These are phyloP conservation scores for Ichneumon xanthorius DNA, from an alignment of 2,888 invertebrate genomes.

Conservation along the genomic window DNA sequence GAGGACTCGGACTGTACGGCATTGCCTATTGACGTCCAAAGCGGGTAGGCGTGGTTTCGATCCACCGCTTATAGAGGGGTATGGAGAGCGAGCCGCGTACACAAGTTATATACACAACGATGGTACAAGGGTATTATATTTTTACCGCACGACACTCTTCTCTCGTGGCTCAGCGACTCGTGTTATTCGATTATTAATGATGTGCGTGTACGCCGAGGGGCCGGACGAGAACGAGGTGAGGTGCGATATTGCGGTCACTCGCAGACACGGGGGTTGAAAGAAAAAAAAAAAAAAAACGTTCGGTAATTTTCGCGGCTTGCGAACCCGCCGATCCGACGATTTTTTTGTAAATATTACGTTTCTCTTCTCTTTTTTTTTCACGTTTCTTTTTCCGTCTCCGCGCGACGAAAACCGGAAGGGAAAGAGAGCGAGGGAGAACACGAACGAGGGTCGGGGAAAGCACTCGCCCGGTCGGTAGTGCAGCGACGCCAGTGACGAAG, in stretches of 20 bases:
- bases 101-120: conserved; percentile 53
- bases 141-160: conserved; percentile 69
- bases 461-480: neutral
- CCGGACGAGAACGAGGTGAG: conserved; percentile 78
- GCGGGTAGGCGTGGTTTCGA: conserved; percentile 84
- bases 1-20: conserved; percentile 73
- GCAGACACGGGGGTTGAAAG: conserved; percentile 78
- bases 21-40: conserved; percentile 84
- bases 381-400: no score
- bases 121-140: conserved; percentile 68
- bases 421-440: neutral
- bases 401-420: no score
- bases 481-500: neutral
- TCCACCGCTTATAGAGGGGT: conserved; percentile 50
- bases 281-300: conserved; percentile 7
- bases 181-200: conserved; percentile 80
- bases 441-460: neutral
- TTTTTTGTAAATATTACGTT: neutral
- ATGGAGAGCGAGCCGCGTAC: conserved; percentile 45
- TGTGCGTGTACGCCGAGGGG: conserved; percentile 79
- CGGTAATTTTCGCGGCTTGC: neutral
- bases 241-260: conserved; percentile 75
- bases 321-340: neutral
- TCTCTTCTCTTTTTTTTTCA: neutral
- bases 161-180: conserved; percentile 72